phyloP scores from a whole-genome alignment of 2,797 vertebrate species.

The Denticeps clupeoides region DNA sequence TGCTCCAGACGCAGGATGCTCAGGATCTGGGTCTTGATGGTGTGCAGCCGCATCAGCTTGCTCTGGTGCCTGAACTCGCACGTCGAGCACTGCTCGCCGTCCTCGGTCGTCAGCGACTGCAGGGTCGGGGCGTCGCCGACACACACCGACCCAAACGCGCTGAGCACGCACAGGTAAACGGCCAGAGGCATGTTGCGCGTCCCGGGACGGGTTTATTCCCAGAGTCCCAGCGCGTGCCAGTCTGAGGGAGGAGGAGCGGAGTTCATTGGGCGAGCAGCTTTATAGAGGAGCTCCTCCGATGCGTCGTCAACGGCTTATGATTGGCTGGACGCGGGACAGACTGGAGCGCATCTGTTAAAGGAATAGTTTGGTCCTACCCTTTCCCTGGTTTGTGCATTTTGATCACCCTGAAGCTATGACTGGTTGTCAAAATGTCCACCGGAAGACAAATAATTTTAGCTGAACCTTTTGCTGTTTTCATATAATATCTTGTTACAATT shows the following conservation, averaged over 20 bases:
- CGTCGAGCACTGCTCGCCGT: conserved; percentile 74
- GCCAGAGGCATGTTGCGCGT: conserved; percentile 66
- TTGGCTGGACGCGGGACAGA: conserved; percentile 57
- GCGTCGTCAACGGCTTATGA: conserved; percentile 62
- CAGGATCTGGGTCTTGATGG: conserved; percentile 75
- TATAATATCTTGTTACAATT: no score
- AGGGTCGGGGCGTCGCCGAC: conserved; percentile 57
- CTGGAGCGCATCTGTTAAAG: no score
- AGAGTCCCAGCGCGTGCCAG: conserved; percentile 5
- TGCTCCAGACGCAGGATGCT: conserved; percentile 74
- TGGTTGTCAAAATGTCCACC: no score
- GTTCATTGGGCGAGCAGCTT: conserved; percentile 10
- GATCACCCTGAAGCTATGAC: no score
- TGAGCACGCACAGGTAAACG: conserved; percentile 63
- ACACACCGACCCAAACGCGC: conserved; percentile 60
- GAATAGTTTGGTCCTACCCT: no score
- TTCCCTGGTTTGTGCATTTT: no score
- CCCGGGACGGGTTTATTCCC: conserved; percentile 28
- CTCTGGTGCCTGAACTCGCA: conserved; percentile 87
- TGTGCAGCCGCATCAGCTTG: conserved; percentile 86
- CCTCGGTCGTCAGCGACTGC: conserved; percentile 58
- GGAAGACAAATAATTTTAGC: no score
- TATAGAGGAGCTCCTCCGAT: conserved; percentile 63
- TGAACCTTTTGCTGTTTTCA: no score
- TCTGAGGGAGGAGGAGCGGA: conserved; percentile 11